Percentiles rank a stretch among this genome's conserved stretches.
phyloP scores from a whole-genome alignment of 2,888 invertebrate genomes.

The Prosopocoilus inquinatus region DNA sequence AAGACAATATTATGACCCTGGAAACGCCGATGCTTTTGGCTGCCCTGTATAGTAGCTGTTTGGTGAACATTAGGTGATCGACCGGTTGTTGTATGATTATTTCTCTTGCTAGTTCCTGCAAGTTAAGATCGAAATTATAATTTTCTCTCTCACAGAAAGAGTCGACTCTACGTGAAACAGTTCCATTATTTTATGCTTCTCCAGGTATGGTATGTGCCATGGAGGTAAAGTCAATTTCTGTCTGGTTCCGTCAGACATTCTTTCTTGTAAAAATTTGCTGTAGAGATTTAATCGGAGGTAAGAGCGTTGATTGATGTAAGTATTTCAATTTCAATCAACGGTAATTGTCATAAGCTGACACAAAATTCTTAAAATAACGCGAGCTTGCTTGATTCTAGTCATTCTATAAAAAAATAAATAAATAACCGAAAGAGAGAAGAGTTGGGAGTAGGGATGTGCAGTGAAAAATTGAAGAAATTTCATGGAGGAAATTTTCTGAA shows the following conservation, averaged over 20 bases:
- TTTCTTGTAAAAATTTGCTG: neutral
- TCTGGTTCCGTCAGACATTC: slow-evolving; percentile 43
- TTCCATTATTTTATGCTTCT: slow-evolving; percentile 64
- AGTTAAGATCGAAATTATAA: neutral
- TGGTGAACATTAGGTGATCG: slow-evolving; percentile 64
- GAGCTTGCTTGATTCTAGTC: too few relatives aligned
- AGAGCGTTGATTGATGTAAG: too few relatives aligned
- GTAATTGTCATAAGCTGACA: too few relatives aligned
- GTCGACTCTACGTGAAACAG: slow-evolving; percentile 57
- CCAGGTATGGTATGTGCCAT: slow-evolving; percentile 62
- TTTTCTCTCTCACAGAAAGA: neutral
- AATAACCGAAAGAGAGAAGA: too few relatives aligned
- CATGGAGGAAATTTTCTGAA: too few relatives aligned
- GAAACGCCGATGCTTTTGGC: slow-evolving; percentile 53
- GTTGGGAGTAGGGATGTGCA: too few relatives aligned
- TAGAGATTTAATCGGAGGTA: neutral
- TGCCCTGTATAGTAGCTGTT: slow-evolving; percentile 56
- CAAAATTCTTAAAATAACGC: too few relatives aligned
- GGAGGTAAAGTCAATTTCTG: slow-evolving; percentile 46
- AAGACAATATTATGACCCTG: slow-evolving; percentile 57
- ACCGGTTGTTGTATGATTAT: slow-evolving; percentile 59
- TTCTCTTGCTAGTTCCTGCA: slow-evolving; percentile 60
- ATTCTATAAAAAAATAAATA: too few relatives aligned
- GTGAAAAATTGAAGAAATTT: too few relatives aligned
- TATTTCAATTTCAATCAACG: too few relatives aligned